These are phyloP conservation scores for Hirtodrosophila trivittata DNA, from an alignment of 2,888 invertebrate species.

Conservation along the genomic window DNA sequence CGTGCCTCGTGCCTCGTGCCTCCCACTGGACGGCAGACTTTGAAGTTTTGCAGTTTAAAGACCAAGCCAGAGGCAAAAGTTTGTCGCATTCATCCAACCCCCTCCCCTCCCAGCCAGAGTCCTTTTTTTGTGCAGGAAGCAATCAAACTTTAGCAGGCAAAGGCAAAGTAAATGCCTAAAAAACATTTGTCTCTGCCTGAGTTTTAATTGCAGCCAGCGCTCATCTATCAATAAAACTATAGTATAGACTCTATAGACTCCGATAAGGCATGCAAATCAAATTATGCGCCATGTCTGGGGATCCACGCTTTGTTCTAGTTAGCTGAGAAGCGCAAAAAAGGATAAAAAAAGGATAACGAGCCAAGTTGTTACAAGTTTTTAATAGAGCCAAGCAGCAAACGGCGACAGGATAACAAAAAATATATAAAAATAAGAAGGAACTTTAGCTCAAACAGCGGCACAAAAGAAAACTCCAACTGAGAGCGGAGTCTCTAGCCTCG, in stretches of 20 bases:
- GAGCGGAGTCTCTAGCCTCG: too few relatives aligned
- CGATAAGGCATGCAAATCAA: slow-evolving; percentile 62
- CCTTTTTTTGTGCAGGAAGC: slow-evolving; percentile 23
- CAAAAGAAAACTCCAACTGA: slow-evolving; percentile 29
- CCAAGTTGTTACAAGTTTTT: slow-evolving; percentile 82
- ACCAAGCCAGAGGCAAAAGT: slow-evolving; percentile 47
- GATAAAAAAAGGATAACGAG: slow-evolving; percentile 63
- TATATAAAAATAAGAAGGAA: slow-evolving; percentile 31
- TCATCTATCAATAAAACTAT: slow-evolving; percentile 63
- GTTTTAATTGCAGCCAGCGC: slow-evolving; percentile 61
- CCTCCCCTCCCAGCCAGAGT: neutral
- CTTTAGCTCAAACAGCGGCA: slow-evolving; percentile 21
- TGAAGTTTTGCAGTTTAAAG: slow-evolving; percentile 49
- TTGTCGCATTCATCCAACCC: slow-evolving; percentile 20
- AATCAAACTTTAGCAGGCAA: slow-evolving; percentile 61
- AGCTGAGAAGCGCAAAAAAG: slow-evolving; percentile 17
- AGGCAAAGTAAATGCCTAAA: slow-evolving; percentile 45
- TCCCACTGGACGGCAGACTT: slow-evolving; percentile 29
- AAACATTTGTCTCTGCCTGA: slow-evolving; percentile 48
- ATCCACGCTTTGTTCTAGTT: slow-evolving; percentile 22
- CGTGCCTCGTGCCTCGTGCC: neutral
- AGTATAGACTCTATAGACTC: slow-evolving; percentile 11
- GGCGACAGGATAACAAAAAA: slow-evolving; percentile 33
- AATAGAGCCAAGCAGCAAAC: slow-evolving; percentile 76
- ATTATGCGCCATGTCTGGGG: slow-evolving; percentile 55